Conservation (phyloP, 2,888 invertebrate species). For the Phrixothrix hirtus region DNA sequence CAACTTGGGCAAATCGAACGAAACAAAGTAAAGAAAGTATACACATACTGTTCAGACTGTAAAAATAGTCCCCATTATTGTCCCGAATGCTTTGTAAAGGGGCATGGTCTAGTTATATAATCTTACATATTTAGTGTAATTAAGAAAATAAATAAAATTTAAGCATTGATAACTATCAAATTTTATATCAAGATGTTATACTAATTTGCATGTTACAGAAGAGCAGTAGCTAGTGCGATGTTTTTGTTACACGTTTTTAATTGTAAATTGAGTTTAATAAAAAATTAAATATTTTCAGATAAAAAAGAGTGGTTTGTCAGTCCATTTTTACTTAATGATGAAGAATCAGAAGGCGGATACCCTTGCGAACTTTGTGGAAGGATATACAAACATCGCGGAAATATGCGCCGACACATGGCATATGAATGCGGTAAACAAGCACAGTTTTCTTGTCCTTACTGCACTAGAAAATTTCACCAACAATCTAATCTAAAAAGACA, state of each 20-base stretch:
- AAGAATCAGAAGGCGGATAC: constrained; percentile 2
- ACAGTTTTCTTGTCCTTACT: constrained; percentile 33
- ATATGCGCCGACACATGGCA: constrained; percentile 43
- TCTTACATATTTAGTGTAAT: no score
- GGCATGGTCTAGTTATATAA: constrained; percentile 6
- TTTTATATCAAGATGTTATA: no score
- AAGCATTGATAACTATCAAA: no score
- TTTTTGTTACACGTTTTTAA: no score
- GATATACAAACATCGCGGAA: constrained; percentile 10
- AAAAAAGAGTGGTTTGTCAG: neutral
- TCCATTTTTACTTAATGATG: neutral
- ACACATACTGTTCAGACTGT: constrained; percentile 11
- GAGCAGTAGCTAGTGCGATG: no score
- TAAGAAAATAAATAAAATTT: no score
- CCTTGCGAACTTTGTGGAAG: constrained; percentile 11
- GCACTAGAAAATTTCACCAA: constrained; percentile 6
- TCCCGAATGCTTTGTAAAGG: constrained; percentile 13
- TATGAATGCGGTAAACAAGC: constrained; percentile 65
- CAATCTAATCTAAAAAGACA: constrained; percentile 8
- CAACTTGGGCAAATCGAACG: constrained; percentile 4
- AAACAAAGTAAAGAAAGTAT: constrained; percentile 13
- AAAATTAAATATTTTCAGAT: no score
- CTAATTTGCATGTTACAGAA: neutral
- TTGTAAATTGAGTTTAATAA: no score
- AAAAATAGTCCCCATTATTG: constrained; percentile 5